A percentile compares a stretch with the other conserved stretches of the same genome.
phyloP scores from a whole-genome alignment of 1,140 invertebrate species.

The Lysiphlebus fabarum region DNA sequence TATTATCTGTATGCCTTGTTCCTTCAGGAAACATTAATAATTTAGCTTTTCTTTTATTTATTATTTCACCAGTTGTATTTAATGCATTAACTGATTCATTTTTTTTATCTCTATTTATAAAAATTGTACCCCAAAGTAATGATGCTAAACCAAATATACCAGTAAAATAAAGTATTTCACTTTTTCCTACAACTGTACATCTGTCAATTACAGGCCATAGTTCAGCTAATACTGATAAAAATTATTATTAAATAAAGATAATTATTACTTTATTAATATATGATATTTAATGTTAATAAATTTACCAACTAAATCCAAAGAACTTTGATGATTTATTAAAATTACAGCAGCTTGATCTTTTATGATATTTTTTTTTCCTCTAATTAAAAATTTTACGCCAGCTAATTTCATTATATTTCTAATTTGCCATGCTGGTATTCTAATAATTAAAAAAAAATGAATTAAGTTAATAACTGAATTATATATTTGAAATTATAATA shows the following conservation, averaged over 20 bases:
- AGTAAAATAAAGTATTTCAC: conserved; percentile 72
- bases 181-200: conserved; percentile 77
- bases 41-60: conserved; percentile 65
- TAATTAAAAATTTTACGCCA: conserved; percentile 72
- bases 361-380: conserved; percentile 74
- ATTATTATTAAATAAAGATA: conserved; percentile 34
- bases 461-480: conserved; percentile 18
- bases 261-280: conserved; percentile 12
- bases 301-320: conserved; percentile 46
- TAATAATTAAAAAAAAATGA: conserved; percentile 39
- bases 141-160: conserved; percentile 79
- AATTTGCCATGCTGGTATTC: conserved; percentile 66
- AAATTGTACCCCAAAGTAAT: conserved; percentile 86
- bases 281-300: conserved; percentile 20
- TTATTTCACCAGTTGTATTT: conserved; percentile 68
- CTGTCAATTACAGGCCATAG: conserved; percentile 76
- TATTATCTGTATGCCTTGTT: conserved; percentile 65
- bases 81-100: conserved; percentile 68
- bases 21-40: conserved; percentile 79
- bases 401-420: conserved; percentile 62
- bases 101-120: conserved; percentile 73
- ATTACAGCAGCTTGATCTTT: conserved; percentile 72
- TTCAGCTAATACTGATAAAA: conserved; percentile 65
- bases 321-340: conserved; percentile 83
- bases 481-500: not conserved